Percentiles rank a stretch among this genome's conserved stretches.
phyloP scores from a whole-genome alignment of 2,888 invertebrate species.

The Tortrix viridana region DNA sequence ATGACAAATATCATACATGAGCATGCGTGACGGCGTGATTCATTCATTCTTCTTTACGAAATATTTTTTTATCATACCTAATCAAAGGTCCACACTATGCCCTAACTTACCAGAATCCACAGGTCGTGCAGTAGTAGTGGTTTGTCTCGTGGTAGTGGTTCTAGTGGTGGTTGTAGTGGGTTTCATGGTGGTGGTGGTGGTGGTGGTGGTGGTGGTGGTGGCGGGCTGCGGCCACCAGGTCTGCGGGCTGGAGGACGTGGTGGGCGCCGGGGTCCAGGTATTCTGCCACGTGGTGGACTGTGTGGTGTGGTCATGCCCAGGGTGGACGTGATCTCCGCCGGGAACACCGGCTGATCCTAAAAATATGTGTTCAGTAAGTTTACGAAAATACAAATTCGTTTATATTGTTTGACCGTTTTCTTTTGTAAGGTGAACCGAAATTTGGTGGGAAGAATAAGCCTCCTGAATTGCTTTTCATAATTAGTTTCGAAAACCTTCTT shows the following conservation, averaged over 20 bases:
- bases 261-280: constrained; percentile 70
- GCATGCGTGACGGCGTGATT: no score
- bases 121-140: constrained; percentile 41
- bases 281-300: constrained; percentile 70
- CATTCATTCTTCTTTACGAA: no score
- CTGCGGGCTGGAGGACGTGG: constrained; percentile 59
- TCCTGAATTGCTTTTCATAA: no score
- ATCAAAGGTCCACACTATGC: neutral
- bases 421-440: no score
- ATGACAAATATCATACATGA: no score
- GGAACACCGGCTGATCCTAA: constrained; percentile 58
- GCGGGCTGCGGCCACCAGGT: constrained; percentile 67
- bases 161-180: constrained; percentile 52
- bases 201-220: constrained; percentile 55
- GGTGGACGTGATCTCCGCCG: constrained; percentile 57
- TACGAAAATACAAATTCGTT: neutral
- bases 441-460: no score
- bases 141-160: constrained; percentile 48
- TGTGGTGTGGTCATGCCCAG: constrained; percentile 57
- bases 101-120: constrained; percentile 46
- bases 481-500: no score
- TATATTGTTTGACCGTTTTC: neutral
- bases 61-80: neutral
- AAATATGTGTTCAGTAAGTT: constrained; percentile 34
- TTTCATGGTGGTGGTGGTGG: constrained; percentile 47